Conservation (phyloP, 2,113 vertebrate genomes). For the Hymenochirus boettgeri region DNA sequence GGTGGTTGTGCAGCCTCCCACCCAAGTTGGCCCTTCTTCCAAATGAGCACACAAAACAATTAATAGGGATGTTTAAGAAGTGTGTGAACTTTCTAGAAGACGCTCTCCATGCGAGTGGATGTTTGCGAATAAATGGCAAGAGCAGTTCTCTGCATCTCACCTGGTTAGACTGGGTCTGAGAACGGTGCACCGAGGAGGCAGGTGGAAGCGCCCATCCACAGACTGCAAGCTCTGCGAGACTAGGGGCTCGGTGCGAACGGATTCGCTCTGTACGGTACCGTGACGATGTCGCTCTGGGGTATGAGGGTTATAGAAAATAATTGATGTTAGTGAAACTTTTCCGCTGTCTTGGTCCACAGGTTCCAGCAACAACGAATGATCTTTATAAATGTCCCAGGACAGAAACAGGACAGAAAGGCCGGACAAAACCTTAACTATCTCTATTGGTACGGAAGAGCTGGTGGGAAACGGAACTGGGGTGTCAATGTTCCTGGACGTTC, state of each 20-base stretch:
- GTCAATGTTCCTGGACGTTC: slow-evolving; percentile 87
- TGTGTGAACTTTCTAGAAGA: no score
- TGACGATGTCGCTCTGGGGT: slow-evolving; percentile 70
- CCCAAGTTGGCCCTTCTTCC: no score
- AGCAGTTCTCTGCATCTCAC: slow-evolving; percentile 49
- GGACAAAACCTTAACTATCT: slow-evolving; percentile 65
- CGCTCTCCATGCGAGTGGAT: no score
- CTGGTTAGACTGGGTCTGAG: slow-evolving; percentile 83
- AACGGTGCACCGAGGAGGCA: slow-evolving; percentile 79
- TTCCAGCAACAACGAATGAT: no score
- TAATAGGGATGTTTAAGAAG: no score
- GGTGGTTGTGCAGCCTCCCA: no score
- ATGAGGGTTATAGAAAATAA: slow-evolving; percentile 50
- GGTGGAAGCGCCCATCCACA: slow-evolving; percentile 74
- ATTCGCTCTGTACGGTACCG: slow-evolving; percentile 47
- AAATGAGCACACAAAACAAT: no score
- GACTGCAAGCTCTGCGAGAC: slow-evolving; percentile 61
- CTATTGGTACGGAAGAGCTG: slow-evolving; percentile 48
- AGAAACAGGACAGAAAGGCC: no score
- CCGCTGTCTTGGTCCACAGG: no score
- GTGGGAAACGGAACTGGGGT: slow-evolving; percentile 43
- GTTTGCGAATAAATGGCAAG: no score
- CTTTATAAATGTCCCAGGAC: no score
- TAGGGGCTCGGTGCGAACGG: slow-evolving; percentile 61
- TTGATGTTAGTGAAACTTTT: no score